Conservation (phyloP, 2,888 invertebrate species). For the Agrotis exclamationis region DNA sequence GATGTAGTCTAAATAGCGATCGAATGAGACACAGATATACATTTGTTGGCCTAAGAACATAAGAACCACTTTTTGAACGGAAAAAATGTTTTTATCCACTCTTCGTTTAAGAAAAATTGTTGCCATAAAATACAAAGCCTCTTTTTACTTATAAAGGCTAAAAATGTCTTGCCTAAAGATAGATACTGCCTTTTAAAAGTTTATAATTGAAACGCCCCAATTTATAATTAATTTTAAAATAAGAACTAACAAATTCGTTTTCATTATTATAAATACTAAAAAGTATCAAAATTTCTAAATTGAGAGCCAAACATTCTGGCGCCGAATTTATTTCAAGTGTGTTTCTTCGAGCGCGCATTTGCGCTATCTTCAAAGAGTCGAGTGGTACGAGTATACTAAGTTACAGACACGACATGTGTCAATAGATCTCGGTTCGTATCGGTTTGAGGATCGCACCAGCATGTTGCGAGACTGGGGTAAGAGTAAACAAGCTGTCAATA, state of each 20-base stretch:
- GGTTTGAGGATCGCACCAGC: constrained; percentile 45
- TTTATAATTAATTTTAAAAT: constrained; percentile 28
- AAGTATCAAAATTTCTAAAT: constrained; percentile 20
- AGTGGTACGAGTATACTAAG: constrained; percentile 19
- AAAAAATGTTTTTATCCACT: background rate
- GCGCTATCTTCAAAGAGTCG: constrained; percentile 19
- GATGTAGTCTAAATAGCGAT: constrained; percentile 65
- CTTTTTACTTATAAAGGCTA: background rate
- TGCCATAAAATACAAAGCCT: background rate
- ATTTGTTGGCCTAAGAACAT: constrained; percentile 59
- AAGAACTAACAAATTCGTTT: constrained; percentile 43
- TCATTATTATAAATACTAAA: constrained; percentile 1
- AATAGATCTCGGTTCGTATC: constrained; percentile 54
- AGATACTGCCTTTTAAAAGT: constrained; percentile 33
- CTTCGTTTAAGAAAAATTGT: background rate
- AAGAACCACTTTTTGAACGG: constrained; percentile 39
- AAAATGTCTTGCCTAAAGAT: background rate
- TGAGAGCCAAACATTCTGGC: constrained; percentile 22
- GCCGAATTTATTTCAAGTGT: constrained; percentile 14
- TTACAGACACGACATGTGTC: constrained; percentile 57
- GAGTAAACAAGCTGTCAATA: constrained; percentile 58
- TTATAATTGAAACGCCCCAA: constrained; percentile 43
- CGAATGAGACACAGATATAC: constrained; percentile 49
- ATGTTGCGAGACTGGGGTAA: constrained; percentile 12
- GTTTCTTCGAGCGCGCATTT: constrained; percentile 24